Conservation (phyloP, 2,888 invertebrate species). For the Zaprionus bogoriensis region DNA sequence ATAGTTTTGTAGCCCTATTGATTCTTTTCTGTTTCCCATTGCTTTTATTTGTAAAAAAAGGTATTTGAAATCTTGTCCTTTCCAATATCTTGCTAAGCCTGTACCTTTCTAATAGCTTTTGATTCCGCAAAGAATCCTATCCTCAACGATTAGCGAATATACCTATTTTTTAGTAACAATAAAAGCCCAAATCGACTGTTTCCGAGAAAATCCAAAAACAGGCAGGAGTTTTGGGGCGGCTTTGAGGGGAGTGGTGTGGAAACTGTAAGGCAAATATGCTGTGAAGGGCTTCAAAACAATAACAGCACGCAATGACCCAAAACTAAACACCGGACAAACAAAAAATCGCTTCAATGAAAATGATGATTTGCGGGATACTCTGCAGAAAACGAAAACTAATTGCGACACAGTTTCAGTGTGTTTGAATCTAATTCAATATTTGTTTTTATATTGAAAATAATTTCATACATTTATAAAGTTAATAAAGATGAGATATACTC, state of each 20-base stretch:
- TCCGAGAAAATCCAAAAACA: background rate
- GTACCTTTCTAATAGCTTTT: no score
- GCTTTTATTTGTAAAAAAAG: no score
- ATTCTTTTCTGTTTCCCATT: no score
- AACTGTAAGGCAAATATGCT: conserved; percentile 61
- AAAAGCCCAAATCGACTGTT: background rate
- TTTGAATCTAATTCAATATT: no score
- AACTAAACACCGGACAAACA: conserved; percentile 58
- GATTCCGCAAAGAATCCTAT: background rate
- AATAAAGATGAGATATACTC: no score
- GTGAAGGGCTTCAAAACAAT: conserved; percentile 59
- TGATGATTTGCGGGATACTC: background rate
- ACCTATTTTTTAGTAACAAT: background rate
- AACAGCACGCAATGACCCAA: conserved; percentile 73
- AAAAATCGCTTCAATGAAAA: conserved; percentile 1
- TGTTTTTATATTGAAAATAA: no score
- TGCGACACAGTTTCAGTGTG: no score
- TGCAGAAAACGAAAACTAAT: background rate
- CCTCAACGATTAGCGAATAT: background rate
- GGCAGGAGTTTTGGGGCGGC: background rate
- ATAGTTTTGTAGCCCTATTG: no score
- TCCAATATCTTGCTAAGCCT: no score
- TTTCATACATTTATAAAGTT: no score
- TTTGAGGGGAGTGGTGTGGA: conserved; percentile 8
- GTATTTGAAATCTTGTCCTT: no score